Percentiles rank a stretch among this genome's conserved stretches.
Evolutionary conservation across 2,888 invertebrate species (phyloP).

Genomic region (Parapristionchus giblindavisi): DNA sequence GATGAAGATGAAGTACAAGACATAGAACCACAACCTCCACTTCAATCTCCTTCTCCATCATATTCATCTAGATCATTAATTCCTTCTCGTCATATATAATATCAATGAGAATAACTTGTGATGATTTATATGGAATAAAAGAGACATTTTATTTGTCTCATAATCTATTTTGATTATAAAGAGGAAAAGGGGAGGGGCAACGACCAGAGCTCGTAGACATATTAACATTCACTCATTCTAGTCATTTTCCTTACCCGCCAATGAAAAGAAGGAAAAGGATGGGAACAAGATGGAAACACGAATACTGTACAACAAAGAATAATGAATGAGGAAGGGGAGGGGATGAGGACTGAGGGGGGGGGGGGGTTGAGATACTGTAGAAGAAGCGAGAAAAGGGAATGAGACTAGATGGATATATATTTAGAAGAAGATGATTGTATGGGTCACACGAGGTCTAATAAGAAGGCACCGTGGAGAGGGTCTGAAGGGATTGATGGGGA

Average conservation of each 20-base stretch:
- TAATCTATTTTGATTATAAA: slow-evolving; percentile 21
- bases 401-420: neutral
- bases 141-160: slow-evolving; percentile 20
- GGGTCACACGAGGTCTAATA: slow-evolving; percentile 20
- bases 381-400: neutral
- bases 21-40: too few relatives aligned
- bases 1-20: too few relatives aligned
- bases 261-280: slow-evolving; percentile 21
- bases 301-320: slow-evolving; percentile 35
- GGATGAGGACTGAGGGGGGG: slow-evolving; percentile 24
- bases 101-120: slow-evolving; percentile 6
- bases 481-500: slow-evolving; percentile 15
- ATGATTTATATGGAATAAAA: slow-evolving; percentile 31
- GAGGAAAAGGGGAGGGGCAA: slow-evolving; percentile 13
- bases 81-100: too few relatives aligned
- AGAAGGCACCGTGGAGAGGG: slow-evolving; percentile 19
- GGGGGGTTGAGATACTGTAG: neutral
- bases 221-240: slow-evolving; percentile 24
- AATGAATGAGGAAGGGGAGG: slow-evolving; percentile 5
- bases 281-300: slow-evolving; percentile 16
- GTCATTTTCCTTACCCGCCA: slow-evolving; percentile 33
- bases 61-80: too few relatives aligned
- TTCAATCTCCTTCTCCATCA: too few relatives aligned
- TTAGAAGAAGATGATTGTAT: slow-evolving; percentile 22
- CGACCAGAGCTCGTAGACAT: too few relatives aligned